Evolutionary conservation across 2,888 invertebrate genomes (phyloP).

Genomic region (Acheta domesticus): DNA sequence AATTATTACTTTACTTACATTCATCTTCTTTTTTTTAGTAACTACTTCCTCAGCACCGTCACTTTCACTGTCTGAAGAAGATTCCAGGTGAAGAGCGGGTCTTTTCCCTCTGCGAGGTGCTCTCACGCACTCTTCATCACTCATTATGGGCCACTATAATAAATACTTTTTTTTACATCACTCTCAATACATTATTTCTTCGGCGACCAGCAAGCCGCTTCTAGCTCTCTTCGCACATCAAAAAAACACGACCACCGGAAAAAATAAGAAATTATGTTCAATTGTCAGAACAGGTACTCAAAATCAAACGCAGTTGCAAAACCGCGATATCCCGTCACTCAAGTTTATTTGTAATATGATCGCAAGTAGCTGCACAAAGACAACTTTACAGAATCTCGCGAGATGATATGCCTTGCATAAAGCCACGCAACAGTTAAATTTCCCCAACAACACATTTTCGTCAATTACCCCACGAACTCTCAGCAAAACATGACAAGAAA

Average conservation of each 20-base stretch:
- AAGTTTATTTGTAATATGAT: no score
- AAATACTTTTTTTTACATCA: neutral
- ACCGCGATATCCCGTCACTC: neutral
- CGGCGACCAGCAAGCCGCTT: no score
- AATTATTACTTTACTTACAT: constrained; percentile 46
- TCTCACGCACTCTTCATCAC: neutral
- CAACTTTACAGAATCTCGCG: no score
- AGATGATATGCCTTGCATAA: no score
- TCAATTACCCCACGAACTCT: neutral
- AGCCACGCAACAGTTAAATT: no score
- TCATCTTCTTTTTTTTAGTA: constrained; percentile 49
- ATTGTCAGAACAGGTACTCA: neutral
- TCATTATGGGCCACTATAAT: neutral
- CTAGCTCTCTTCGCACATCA: no score
- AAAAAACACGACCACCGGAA: no score
- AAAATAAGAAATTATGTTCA: neutral
- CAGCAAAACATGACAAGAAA: constrained; percentile 9
- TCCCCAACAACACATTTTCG: neutral
- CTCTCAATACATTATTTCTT: neutral
- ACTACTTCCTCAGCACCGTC: constrained; percentile 50
- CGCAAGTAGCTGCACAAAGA: no score
- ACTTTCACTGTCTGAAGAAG: constrained; percentile 44
- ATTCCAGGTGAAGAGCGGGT: constrained; percentile 25
- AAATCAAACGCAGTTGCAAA: neutral
- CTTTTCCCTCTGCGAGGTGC: constrained; percentile 27